Evolutionary conservation across 2,797 vertebrate species (phyloP).

Genomic region (Poecilia gillii): DNA sequence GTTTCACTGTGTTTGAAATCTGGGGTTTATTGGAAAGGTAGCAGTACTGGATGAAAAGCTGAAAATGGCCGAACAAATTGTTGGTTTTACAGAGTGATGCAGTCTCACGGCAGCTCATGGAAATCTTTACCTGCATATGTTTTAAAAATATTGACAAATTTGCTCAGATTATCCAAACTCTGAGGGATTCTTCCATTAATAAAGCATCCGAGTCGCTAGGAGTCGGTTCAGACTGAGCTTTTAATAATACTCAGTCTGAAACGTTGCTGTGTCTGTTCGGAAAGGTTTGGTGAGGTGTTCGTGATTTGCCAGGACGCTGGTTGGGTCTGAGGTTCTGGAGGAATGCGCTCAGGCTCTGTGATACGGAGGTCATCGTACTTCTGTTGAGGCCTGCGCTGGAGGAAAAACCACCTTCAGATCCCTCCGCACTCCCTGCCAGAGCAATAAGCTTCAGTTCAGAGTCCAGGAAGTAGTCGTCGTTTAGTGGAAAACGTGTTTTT

Average conservation of each 20-base stretch:
- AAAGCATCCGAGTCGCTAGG: background rate
- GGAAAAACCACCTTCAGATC: background rate
- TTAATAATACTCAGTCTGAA: background rate
- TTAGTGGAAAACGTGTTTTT: slow-evolving; percentile 37
- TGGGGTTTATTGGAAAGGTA: slow-evolving; percentile 11
- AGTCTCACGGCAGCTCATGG: background rate
- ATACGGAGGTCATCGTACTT: slow-evolving; percentile 25
- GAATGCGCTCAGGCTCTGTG: slow-evolving; percentile 44
- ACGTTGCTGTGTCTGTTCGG: background rate
- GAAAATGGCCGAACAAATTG: background rate
- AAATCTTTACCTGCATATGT: background rate
- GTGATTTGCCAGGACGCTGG: background rate
- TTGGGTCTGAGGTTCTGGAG: background rate
- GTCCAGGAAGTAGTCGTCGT: background rate
- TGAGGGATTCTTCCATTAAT: background rate
- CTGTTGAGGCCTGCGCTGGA: slow-evolving; percentile 56
- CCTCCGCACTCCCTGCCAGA: slow-evolving; percentile 11
- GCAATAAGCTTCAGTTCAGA: slow-evolving; percentile 47
- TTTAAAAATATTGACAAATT: background rate
- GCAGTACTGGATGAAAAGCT: background rate
- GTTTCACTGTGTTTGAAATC: slow-evolving; percentile 7
- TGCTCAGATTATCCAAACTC: background rate
- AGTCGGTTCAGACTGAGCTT: background rate
- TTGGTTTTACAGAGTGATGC: background rate
- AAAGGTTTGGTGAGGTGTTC: background rate